Base-by-base conservation (phyloP, 1,140 invertebrate genomes). In the Daktulosphaira vitifoliae region DNA sequence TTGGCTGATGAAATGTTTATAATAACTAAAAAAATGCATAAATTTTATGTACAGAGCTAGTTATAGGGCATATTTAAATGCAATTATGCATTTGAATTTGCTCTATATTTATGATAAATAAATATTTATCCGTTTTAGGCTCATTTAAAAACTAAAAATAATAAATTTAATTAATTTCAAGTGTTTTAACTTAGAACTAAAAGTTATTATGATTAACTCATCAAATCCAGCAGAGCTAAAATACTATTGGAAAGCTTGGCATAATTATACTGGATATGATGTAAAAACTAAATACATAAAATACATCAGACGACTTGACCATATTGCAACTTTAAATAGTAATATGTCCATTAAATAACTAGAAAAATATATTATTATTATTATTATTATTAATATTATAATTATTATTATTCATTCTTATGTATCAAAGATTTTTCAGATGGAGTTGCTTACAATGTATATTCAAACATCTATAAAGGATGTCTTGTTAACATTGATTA, bases 221-320 rank as follows among this genome's bases (percentile, higher is more conserved):
- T 44, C 37, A 23, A 38, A 59, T 13, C 7, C 39, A 11, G 16
- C 16, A 4, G 54, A 59, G 16, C 25, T 59, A 18, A 59, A 59
- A 46, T 44, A 59, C 9, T 59, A 59, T 59, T 59, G 54, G 54
- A 59, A 59, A 44, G 23, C 54, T 26, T 59, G 54, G 54, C 54
- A 59, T 9, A 59, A 44, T 26, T n/a, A 44, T n/a, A 59, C 54
- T 20, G 18, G 39, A 9, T 59, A 16, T 9, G 39, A 29, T 11
- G 23, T 44, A 1, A 59, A 44, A 59, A 44, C n/a, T 26, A 23
- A 25, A 4, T 59, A 59, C n/a, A 13, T 59, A n/a, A 59, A 59
- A 9, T 59, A 42, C 16, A 46, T 59, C 1, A 38, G 25, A 29
- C 9, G 26, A 9, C 25, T 44, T n/a, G 26, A 59, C 54, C 22